Percentiles rank a stretch among this genome's conserved stretches.
Conservation (phyloP, 2,113 vertebrate genomes). For the Tupaia chinensis region DNA sequence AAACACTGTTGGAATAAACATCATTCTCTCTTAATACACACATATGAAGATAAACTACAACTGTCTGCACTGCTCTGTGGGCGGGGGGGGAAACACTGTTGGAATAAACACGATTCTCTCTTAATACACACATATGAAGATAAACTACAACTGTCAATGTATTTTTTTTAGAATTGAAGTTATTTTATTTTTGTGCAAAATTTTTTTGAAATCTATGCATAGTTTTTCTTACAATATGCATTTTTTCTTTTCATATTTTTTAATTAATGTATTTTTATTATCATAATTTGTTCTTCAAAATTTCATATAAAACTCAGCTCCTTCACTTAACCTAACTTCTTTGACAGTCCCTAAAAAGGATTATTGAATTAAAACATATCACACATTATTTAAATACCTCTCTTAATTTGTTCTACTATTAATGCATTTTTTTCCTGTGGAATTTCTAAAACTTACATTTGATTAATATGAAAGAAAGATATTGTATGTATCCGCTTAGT, state of each 20-base stretch:
- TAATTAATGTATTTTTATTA: no score
- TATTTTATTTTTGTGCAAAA: no score
- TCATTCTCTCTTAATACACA: not conserved
- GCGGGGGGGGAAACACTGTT: not conserved
- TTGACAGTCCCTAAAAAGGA: not conserved
- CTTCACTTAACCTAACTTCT: not conserved
- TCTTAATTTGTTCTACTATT: not conserved
- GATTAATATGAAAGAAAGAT: not conserved
- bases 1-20: not conserved
- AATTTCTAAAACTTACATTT: not conserved
- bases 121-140: not conserved
- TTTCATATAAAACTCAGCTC: not conserved
- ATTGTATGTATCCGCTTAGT: no score
- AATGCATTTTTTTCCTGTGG: not conserved
- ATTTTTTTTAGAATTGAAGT: no score
- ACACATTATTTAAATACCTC: not conserved
- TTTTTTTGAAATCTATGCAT: no score
- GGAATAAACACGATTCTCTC: not conserved
- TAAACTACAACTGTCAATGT: not conserved
- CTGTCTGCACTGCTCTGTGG: not conserved
- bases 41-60: not conserved
- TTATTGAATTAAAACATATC: constrained; percentile 5
- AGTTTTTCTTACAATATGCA: no score
- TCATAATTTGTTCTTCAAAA: not conserved
- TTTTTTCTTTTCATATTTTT: no score